phyloP scores from a whole-genome alignment of 2,797 vertebrate genomes.

The Pangasius mekongensis region DNA sequence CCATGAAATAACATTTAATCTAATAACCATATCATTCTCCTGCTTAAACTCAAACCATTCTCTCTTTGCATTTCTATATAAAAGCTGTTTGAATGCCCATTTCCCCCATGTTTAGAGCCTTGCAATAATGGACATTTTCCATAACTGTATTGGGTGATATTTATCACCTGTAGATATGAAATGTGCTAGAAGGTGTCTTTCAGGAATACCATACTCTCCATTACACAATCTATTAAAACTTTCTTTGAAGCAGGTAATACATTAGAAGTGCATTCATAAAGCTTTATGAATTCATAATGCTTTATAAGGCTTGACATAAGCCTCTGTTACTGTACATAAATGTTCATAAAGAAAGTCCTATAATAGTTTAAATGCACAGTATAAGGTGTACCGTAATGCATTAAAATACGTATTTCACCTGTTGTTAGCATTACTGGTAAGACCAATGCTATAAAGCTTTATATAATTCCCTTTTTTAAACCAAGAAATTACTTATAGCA shows the following conservation, averaged over 20 bases:
- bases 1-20: conserved; percentile 6
- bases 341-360: not conserved
- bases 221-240: not conserved
- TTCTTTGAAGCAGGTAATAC: not conserved
- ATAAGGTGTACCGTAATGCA: not conserved
- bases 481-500: not conserved
- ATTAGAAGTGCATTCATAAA: not conserved
- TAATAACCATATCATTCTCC: not conserved
- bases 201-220: not conserved
- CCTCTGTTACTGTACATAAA: not conserved
- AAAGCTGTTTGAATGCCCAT: not conserved
- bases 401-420: not conserved
- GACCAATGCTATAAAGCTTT: not conserved
- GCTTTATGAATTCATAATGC: too few species aligned
- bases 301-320: not conserved
- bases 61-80: not conserved
- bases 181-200: not conserved
- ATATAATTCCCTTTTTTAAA: not conserved
- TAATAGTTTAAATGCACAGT: not conserved
- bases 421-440: not conserved
- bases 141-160: not conserved
- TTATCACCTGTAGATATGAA: not conserved
- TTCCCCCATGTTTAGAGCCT: not conserved
- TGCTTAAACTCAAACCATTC: not conserved
- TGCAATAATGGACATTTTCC: not conserved